Evolutionary conservation across 2,888 invertebrate genomes (phyloP), one percentile per base, ranked within the genome.

Genomic region (Yponomeuta sedellus): DNA sequence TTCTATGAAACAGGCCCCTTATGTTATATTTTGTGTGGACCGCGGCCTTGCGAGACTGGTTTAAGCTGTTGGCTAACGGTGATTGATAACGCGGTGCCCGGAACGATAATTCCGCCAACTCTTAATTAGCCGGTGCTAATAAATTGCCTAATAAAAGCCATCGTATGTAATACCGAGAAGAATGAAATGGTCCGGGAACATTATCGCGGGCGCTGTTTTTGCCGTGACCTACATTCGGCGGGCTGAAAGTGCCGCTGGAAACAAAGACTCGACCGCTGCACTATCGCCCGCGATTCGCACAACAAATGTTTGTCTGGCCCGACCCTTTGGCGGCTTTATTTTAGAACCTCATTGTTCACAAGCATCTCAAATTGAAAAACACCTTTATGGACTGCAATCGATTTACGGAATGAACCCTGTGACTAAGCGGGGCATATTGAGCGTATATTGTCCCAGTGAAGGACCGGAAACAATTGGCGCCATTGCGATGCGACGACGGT

Each of bases 181-280:
- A 71, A 73, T 72, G 74, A 75, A 76, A 66, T 66, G 75, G 71
- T 72, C 69, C 69, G 67, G 68, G 70, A 71, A 73, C 74, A 75
- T 77, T 75, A 76, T 73, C 74, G 72, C 73, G 66, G 69, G 70
- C 69, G 68, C 67, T 39, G 57, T 44, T 71, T 71, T 69, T 71
- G 71, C 74, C 78, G 71, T 78, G 80, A 79, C 80, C 79, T 69
- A 75, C 69, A 75, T 77, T 69, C 58, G 64, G 67, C 65, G 64
- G 66, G 64, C 66, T 16, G 28, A 66, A 68, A 66, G 56, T 40
- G 25, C 4, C 59, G 28, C 4, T 59, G 28, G 28, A 64, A 61
- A 66, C 61, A 65, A 66, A 63, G 65, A 66, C 66, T 59, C 61
- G 65, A 44, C 52, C 39, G 62, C 64, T 66, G 57, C 64, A 57